These are phyloP conservation scores for Oppia nitens DNA, from an alignment of 1,140 invertebrate genomes.

Conservation along the genomic window DNA sequence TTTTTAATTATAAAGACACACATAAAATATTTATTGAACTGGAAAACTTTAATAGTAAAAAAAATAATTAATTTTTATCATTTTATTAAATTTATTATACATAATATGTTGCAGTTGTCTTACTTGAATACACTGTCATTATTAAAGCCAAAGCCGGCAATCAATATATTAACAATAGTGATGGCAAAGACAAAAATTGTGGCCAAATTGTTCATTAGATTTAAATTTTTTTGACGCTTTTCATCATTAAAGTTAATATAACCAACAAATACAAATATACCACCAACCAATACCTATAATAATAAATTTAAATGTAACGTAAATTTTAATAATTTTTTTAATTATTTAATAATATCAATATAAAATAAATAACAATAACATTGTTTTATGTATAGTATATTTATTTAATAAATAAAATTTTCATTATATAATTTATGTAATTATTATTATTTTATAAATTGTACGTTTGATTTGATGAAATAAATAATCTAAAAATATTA, in stretches of 20 bases:
- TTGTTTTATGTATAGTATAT: too few relatives aligned
- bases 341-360: background rate
- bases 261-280: conserved; percentile 9
- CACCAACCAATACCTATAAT: conserved; percentile 6
- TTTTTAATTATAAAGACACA: too few relatives aligned
- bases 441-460: too few relatives aligned
- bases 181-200: conserved; percentile 21
- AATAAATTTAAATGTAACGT: background rate
- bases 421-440: too few relatives aligned
- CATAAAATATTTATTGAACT: too few relatives aligned
- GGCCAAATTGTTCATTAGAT: conserved; percentile 21
- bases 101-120: too few relatives aligned
- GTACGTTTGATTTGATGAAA: too few relatives aligned
- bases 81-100: too few relatives aligned
- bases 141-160: conserved; percentile 18
- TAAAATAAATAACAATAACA: background rate
- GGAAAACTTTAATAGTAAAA: too few relatives aligned
- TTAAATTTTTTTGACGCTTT: conserved; percentile 19
- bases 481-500: too few relatives aligned
- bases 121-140: background rate
- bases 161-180: conserved; percentile 22
- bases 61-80: too few relatives aligned
- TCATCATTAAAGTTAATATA: conserved; percentile 12
- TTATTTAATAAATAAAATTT: background rate
- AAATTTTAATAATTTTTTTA: background rate